Evolutionary conservation across 1,140 invertebrate genomes (phyloP), one percentile per base, ranked within the genome.

Genomic region (Pseudomyrmex pallidus): DNA sequence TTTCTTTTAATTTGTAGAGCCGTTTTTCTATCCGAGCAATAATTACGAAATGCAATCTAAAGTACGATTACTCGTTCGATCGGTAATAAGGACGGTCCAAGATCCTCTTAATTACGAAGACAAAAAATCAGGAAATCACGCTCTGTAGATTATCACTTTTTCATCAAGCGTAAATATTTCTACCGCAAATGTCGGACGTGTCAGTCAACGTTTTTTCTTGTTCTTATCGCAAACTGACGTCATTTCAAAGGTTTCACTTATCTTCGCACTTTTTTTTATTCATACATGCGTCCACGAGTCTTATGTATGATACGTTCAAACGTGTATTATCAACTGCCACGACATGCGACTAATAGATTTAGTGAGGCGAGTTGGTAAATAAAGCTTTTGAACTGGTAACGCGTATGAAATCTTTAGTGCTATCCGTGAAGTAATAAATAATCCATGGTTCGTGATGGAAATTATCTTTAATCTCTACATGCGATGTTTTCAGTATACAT

Each of bases 391-490:
- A 87, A 85, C 61, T 35, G 54, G 44, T 59, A 86, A 83, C 88
- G 63, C 56, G 35, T 35, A 56, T n/a, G 83, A 86, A 80, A 89
- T 88, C 70, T 88, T 89, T 89, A 89, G 86, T 73, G 50, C 80
- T 74, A 63, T 62, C 72, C 56, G 7, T 52, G 13, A 9, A 63
- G 74, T 46, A 87, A 46, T 87, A 87, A 88, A 89, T 73, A 52
- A 85, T 78, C 50, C 67, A 48, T 9, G 59, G 8, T 76, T 85
- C 84, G 87, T 88, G 87, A 84, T 63, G 72, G 56, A 59, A 74
- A 88, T 89, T 88, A 86, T 89, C 87, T 88, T 64, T 54, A 72
- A 86, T 88, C 59, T 82, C 64, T 44, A 50, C 61, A 15, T 59
- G 35, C 20, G 22, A 82, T 70, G 22, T 72, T 57, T n/a, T 35